Evolutionary conservation across 92 coral and sea anemone genomes (phyloP), one percentile per base, ranked within the genome.

Genomic region (Bergia puertoricense): DNA sequence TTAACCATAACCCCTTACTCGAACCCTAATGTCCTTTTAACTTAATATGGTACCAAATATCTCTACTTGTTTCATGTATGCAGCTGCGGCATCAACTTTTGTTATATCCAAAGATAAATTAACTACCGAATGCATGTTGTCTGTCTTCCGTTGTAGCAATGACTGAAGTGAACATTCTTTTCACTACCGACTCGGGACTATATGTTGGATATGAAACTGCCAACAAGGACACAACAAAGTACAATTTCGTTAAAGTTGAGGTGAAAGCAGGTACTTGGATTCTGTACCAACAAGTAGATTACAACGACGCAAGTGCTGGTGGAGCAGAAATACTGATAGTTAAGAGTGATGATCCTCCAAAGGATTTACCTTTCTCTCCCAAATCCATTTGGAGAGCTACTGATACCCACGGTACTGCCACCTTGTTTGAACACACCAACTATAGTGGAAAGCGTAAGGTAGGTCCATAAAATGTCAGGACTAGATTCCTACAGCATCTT

Each of bases 211-310:
- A 78, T 16, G 65, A 78, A 45, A 16, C 2, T 16, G 46, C 81
- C 15, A n/a, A 78, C 23, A 22, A 39, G 23, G 66, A 78, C 81
- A 78, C 62, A 10, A 30, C 51, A 9, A 43, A 42, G 36, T 36
- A 30, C 41, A 76, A 4, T 16, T 86, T 23, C 39, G 51, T 56
- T 11, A 46, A 43, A 4, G 83, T 72, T 13, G 44, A 79, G 16
- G 89, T 86, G 9, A 75, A 74, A n/a, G 89, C 83, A 14, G 89
- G 89, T 6, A 46, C 81, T 23, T 86, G 89, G 89, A 74, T 86
- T 56, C 40, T 76, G 68, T 86, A 86, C 83, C 18, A 30, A 40
- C 7, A 74, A 37, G 14, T 15, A 74, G 81, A 86, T 4, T 86
- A 86, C 89, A 76, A 86, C 40, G 38, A 1, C 3, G 20, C 39